Percentiles rank a stretch among this genome's conserved stretches.
Evolutionary conservation across 2,113 vertebrate species (phyloP).

Genomic region (Syngnathus scovelli): DNA sequence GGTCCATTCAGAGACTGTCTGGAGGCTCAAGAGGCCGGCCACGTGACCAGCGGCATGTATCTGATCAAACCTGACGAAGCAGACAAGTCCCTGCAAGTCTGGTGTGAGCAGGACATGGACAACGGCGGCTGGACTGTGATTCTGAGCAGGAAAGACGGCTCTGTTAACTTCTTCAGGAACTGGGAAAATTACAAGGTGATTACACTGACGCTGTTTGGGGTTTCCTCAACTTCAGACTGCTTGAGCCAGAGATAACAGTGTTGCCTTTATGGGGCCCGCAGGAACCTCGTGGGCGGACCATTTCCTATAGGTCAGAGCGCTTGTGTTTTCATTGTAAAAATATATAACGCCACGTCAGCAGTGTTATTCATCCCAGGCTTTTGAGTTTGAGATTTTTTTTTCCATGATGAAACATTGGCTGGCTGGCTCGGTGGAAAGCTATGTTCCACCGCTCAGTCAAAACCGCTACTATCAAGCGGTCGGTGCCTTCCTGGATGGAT

Average conservation of each 20-base stretch:
- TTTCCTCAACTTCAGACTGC: conserved; percentile 12
- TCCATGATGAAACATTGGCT: conserved; percentile 56
- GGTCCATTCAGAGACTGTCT: conserved; percentile 93
- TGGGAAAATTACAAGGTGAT: conserved; percentile 98
- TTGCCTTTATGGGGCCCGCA: conserved; percentile 20
- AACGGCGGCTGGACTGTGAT: conserved; percentile 95
- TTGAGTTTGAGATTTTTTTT: conserved; percentile 39
- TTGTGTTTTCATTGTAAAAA: conserved; percentile 52
- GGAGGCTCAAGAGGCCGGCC: conserved; percentile 84
- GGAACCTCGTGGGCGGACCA: conserved; percentile 29
- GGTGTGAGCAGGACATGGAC: conserved; percentile 94
- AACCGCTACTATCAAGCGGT: conserved; percentile 44
- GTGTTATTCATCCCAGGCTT: conserved; percentile 29
- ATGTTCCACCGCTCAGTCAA: conserved; percentile 57
- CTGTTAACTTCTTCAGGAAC: conserved; percentile 96
- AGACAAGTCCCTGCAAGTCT: conserved; percentile 80
- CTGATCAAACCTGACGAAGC: conserved; percentile 83
- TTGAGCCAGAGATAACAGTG: conserved; percentile 34
- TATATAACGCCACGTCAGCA: conserved; percentile 44
- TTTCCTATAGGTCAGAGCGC: conserved; percentile 27
- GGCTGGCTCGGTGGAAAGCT: conserved; percentile 39
- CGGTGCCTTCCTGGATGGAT: conserved; percentile 42
- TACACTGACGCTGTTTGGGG: conserved; percentile 16
- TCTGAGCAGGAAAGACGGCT: conserved; percentile 89
- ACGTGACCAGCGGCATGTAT: conserved; percentile 86